phyloP scores from a whole-genome alignment of 2,113 vertebrate species.

The Rhabdomys dilectus region DNA sequence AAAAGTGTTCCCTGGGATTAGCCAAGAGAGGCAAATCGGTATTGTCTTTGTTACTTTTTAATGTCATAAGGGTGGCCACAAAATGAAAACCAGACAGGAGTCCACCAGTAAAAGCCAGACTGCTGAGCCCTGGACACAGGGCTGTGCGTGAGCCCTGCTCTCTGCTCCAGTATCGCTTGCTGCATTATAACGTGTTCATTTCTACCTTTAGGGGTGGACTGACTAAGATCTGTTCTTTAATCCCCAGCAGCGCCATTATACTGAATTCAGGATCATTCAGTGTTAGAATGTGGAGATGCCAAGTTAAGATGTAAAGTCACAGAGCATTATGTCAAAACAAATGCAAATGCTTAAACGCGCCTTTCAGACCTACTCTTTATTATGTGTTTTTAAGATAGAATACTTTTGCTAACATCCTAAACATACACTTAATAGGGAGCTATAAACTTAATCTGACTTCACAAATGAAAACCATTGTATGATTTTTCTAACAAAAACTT shows the following conservation, averaged over 20 bases:
- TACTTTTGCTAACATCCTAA: slow-evolving; percentile 45
- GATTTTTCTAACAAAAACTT: slow-evolving; percentile 43
- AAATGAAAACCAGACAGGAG: background rate
- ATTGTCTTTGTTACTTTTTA: background rate
- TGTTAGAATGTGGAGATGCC: background rate
- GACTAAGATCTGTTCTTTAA: background rate
- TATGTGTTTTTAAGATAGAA: background rate
- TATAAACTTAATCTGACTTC: background rate
- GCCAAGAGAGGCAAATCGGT: background rate
- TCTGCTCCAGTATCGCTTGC: background rate
- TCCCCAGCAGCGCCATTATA: background rate
- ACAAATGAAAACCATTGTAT: slow-evolving; percentile 26
- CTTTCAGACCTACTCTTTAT: background rate
- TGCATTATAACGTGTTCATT: background rate
- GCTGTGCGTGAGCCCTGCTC: background rate
- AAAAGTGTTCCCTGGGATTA: background rate
- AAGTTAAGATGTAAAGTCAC: background rate
- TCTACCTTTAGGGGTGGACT: background rate
- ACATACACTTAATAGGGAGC: background rate
- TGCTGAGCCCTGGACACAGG: background rate
- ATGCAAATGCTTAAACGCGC: background rate
- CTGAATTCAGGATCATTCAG: background rate
- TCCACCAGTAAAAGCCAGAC: background rate
- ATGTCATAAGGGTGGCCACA: background rate
- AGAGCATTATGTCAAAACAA: background rate